Evolutionary conservation across 2,797 vertebrate species (phyloP).

Genomic region (Anguilla marmorata): DNA sequence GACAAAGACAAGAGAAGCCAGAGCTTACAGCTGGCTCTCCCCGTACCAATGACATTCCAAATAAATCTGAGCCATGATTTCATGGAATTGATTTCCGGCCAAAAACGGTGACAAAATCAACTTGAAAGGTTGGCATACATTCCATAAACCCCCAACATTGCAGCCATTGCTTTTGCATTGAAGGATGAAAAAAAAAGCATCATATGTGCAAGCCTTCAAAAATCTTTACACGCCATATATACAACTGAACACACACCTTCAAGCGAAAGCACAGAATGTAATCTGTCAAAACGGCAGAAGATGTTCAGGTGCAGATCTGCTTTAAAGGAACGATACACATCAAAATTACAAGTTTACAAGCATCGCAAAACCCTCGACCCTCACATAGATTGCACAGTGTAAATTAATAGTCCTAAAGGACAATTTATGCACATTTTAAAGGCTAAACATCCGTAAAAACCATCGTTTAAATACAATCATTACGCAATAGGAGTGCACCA

Average conservation of each 20-base stretch:
- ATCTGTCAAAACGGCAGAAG: background rate
- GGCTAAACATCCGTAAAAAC: constrained; percentile 39
- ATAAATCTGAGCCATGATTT: background rate
- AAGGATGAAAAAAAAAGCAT: background rate
- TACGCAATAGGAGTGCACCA: background rate
- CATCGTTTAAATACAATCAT: constrained; percentile 13
- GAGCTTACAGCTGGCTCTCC: background rate
- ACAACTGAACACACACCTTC: constrained; percentile 36
- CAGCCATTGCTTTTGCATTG: background rate
- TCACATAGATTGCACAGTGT: constrained; percentile 43
- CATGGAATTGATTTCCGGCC: background rate
- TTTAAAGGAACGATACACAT: constrained; percentile 54
- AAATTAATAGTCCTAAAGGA: constrained; percentile 26
- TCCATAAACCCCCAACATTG: constrained; percentile 10
- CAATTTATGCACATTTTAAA: constrained; percentile 25
- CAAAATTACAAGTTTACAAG: constrained; percentile 62
- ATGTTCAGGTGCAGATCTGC: constrained; percentile 9
- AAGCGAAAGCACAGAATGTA: constrained; percentile 46
- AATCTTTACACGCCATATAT: constrained; percentile 46
- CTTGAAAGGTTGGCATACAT: background rate
- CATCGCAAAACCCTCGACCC: constrained; percentile 31
- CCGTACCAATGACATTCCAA: background rate
- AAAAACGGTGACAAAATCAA: background rate
- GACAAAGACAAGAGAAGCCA: background rate
- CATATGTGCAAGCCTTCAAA: constrained; percentile 31